Evolutionary conservation across 2,797 vertebrate species (phyloP), one percentile per base, ranked within the genome.

Genomic region (Micrastur ruficollis): DNA sequence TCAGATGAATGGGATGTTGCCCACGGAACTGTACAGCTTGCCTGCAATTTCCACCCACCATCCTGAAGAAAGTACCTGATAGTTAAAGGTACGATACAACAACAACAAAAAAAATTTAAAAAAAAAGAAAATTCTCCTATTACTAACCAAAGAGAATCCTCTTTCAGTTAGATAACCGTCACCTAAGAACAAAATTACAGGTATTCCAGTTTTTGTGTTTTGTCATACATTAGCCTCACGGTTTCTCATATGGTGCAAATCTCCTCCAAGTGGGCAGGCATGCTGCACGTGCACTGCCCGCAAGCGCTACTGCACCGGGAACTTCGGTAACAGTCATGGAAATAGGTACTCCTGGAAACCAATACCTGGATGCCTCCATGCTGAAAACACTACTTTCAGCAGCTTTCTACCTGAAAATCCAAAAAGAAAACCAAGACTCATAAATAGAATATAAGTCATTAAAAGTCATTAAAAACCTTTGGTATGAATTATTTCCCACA

Each of bases 361-460:
- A 88, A 87, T 38, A 85, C 40, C 63, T 92, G 70, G 14, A 90
- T 59, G 56, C 55, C 59, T 78, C 13, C 11, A 8, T 66, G 88
- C 47, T 56, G 86, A 81, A 73, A 84, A 14, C 59, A 91, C 38
- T 12, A 17, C 68, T 73, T 97, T 96, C 71, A 95, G 80, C 23
- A 98, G 63, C 27, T 34, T 85, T 92, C 83, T 52, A 55, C 65
- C 86, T 92, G 49, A 66, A 97, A 94, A 84, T 94, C 66, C 46
- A 76, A 52, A 87, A 31, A n/a, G 6, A 61, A 63, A 82, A 42
- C 2, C 68, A 83, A 83, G 22, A 32, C 7, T 76, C 15, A n/a
- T 47, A 38, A 74, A 55, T 14, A 66, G 34, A 53, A 80, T 13
- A 14, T 1, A 0, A 55, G 12, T 34, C 14, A 55, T 25, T 84